Evolutionary conservation across 2,888 invertebrate genomes (phyloP), one percentile per base, ranked within the genome.

Genomic region (Taphrorychus bicolor): DNA sequence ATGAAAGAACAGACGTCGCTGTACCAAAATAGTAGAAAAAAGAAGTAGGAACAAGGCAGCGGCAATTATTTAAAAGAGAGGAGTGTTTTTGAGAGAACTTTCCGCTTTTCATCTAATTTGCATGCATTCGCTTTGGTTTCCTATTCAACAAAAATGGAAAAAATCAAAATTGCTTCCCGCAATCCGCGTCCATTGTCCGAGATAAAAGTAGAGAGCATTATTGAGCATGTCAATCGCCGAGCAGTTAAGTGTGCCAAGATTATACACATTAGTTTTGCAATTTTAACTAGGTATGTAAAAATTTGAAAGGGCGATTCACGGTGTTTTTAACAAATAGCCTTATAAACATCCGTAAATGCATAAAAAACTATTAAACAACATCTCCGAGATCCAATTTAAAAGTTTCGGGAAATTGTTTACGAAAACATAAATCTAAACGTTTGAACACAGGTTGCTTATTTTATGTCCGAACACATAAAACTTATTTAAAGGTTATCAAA

Each of bases 381-480:
- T 17, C 45, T 7, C 45, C 7, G 45, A n/a, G n/a, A 16, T 45
- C 17, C 7, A 45, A 17, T 45, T 14, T 45, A 2, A 45, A 45
- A 32, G 11, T 45, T 45, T 51, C 19, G 11, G 21, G 21, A 60
- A 60, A 60, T 60, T 59, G 51, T 59, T 59, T 60, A 52, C 18
- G 32, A 52, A 52, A 52, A 32, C 60, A 40, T 61, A 23, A 21
- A 61, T 54, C 17, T 53, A 53, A 61, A 53, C n/a, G 24, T 19
- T 61, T 52, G 53, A 21, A 22, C n/a, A 22, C 32, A 24, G 22
- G 17, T 22, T 61, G 41, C 48, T 22, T 45, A 61, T 61, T 54
- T 54, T 61, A 61, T 42, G 18, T 42, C 41, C 45, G 40, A 42
- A 32, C 14, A n/a, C n/a, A 61, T 61, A 61, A 61, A 61, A 52